Percentiles rank a stretch among this genome's conserved stretches.
phyloP scores from a whole-genome alignment of 2,888 invertebrate species.

The Lasioglossum lativentre region DNA sequence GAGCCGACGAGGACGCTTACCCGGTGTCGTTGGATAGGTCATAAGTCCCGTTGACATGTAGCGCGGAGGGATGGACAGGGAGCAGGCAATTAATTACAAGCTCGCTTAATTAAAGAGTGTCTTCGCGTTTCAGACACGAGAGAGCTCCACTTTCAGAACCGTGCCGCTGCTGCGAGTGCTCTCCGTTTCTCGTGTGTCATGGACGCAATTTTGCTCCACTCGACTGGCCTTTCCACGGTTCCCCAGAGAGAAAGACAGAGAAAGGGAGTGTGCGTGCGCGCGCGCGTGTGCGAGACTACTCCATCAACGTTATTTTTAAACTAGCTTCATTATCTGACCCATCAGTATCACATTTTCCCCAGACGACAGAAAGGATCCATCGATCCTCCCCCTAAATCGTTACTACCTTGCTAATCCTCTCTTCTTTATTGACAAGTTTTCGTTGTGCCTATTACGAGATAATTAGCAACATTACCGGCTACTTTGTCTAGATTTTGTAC shows the following conservation, averaged over 20 bases:
- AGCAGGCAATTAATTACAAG: slow-evolving; percentile 67
- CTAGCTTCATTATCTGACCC: not conserved
- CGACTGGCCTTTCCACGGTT: slow-evolving; percentile 4
- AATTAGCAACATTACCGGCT: not conserved
- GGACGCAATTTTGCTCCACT: slow-evolving; percentile 53
- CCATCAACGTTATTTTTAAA: not conserved
- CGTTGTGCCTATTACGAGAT: not conserved
- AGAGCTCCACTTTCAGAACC: slow-evolving; percentile 55
- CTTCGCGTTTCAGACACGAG: slow-evolving; percentile 60
- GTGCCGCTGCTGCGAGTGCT: slow-evolving; percentile 28
- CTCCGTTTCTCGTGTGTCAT: slow-evolving; percentile 39
- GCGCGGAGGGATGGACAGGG: slow-evolving; percentile 49
- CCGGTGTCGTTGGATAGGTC: slow-evolving; percentile 52
- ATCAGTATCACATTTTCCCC: not conserved
- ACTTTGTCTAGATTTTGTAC: no score
- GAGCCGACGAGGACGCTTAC: slow-evolving; percentile 23
- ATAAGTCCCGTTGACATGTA: slow-evolving; percentile 59
- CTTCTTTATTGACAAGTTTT: no score
- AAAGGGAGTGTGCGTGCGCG: not conserved
- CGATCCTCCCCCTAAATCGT: not conserved
- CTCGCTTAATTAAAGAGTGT: slow-evolving; percentile 70
- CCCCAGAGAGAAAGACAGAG: not conserved
- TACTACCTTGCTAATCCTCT: not conserved
- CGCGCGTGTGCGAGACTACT: not conserved
- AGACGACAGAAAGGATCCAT: not conserved